Conservation (phyloP, 2,888 invertebrate genomes). For the Heliconius cydno region DNA sequence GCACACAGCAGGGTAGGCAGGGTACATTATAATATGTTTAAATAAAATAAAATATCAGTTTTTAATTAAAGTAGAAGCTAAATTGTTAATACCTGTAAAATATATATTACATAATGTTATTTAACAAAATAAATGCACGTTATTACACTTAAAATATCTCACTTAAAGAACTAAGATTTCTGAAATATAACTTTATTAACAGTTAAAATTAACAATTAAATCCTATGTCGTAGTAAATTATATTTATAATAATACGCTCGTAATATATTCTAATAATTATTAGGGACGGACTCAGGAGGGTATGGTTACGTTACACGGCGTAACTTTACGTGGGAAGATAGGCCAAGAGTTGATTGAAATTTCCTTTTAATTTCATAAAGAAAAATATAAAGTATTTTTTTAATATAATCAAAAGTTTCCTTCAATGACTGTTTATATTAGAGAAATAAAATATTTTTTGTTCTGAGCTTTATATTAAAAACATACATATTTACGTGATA, state of each 20-base stretch:
- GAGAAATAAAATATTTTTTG: background rate
- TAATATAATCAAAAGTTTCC: background rate
- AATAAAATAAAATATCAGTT: no score
- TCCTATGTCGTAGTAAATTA: no score
- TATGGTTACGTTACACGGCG: conserved; percentile 5
- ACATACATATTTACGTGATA: no score
- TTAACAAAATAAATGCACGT: no score
- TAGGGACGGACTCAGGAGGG: background rate
- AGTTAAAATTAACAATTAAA: no score
- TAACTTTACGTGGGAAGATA: conserved; percentile 13
- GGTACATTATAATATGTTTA: no score
- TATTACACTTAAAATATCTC: background rate
- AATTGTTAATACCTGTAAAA: no score
- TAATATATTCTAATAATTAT: conserved; percentile 13
- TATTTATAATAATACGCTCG: background rate
- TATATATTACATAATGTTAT: no score
- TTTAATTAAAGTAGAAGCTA: no score
- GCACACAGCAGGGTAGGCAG: no score
- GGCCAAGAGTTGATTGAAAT: background rate
- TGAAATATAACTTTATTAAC: background rate
- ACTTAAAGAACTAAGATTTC: background rate
- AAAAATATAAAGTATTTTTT: background rate
- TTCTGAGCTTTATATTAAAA: background rate
- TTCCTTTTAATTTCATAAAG: background rate
- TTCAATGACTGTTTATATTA: background rate